phyloP scores from a whole-genome alignment of 1,140 invertebrate genomes.

The Drosophila santomea region DNA sequence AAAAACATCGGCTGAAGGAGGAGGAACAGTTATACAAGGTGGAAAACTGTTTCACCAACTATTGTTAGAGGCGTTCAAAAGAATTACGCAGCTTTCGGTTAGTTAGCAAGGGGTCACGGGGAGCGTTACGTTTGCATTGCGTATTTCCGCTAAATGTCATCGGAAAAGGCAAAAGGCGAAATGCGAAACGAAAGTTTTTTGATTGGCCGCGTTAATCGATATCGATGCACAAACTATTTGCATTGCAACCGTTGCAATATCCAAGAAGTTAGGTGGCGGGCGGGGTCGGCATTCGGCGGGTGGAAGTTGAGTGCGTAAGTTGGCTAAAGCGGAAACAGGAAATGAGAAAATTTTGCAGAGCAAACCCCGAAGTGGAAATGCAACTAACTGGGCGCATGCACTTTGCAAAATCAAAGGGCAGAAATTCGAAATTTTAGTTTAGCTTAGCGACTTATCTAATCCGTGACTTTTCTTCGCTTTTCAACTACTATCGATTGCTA shows the following conservation, averaged over 20 bases:
- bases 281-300: constrained; percentile 5
- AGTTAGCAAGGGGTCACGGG: constrained; percentile 46
- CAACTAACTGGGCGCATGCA: constrained; percentile 36
- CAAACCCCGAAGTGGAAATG: constrained; percentile 38
- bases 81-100: constrained; percentile 72
- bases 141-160: constrained; percentile 83
- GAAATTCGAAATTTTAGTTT: no score
- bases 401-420: constrained; percentile 10
- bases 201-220: constrained; percentile 59
- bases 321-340: constrained; percentile 68
- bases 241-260: constrained; percentile 34
- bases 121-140: constrained; percentile 80
- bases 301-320: constrained; percentile 52
- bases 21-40: constrained; percentile 36
- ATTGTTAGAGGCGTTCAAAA: constrained; percentile 76
- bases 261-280: background rate
- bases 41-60: constrained; percentile 74
- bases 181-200: constrained; percentile 67
- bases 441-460: no score
- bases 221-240: constrained; percentile 72
- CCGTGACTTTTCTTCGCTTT: no score
- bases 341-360: constrained; percentile 78
- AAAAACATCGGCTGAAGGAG: constrained; percentile 9
- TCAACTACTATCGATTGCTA: no score
- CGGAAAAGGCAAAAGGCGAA: constrained; percentile 53